Evolutionary conservation across 92 coral and sea anemone species (phyloP).

Genomic region (Heteractis magnifica): DNA sequence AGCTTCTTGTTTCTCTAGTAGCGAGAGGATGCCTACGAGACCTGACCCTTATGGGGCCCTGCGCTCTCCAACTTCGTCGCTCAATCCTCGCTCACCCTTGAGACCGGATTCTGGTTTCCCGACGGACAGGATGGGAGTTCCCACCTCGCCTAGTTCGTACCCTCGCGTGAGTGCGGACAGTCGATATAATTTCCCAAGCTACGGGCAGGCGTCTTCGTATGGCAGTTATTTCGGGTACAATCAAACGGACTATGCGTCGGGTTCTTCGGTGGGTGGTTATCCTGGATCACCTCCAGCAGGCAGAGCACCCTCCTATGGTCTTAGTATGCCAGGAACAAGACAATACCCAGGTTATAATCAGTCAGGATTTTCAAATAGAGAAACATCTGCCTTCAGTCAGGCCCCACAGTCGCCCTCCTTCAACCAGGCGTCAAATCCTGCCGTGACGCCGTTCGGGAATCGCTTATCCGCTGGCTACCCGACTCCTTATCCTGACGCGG

Average conservation of each 20-base stretch:
- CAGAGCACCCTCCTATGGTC: slow-evolving; percentile 22
- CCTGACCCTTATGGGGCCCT: slow-evolving; percentile 31
- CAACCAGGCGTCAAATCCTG: slow-evolving; percentile 18
- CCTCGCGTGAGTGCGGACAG: slow-evolving; percentile 24
- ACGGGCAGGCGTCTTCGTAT: slow-evolving; percentile 34
- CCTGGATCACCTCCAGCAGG: slow-evolving; percentile 20
- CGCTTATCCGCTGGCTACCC: slow-evolving; percentile 15
- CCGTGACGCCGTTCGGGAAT: slow-evolving; percentile 20
- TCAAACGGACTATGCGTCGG: slow-evolving; percentile 34
- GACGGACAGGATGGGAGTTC: slow-evolving; percentile 38
- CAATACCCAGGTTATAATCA: slow-evolving; percentile 34
- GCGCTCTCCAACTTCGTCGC: slow-evolving; percentile 26
- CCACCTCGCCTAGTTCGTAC: slow-evolving; percentile 31
- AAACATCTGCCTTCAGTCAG: slow-evolving; percentile 34
- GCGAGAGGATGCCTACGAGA: slow-evolving; percentile 20
- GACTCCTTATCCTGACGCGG: slow-evolving; percentile 25
- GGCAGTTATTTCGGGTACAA: slow-evolving; percentile 35
- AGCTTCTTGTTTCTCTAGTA: slow-evolving; percentile 33
- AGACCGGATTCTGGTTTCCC: slow-evolving; percentile 36
- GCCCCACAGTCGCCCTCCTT: slow-evolving; percentile 42
- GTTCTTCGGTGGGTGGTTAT: slow-evolving; percentile 11
- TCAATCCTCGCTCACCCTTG: slow-evolving; percentile 23
- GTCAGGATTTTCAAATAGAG: slow-evolving; percentile 32
- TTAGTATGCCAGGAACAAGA: slow-evolving; percentile 20
- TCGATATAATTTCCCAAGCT: slow-evolving; percentile 28